Percentiles rank a stretch among this genome's conserved stretches.
Evolutionary conservation across 2,888 invertebrate genomes (phyloP).

Genomic region (Acrocera orbiculus): DNA sequence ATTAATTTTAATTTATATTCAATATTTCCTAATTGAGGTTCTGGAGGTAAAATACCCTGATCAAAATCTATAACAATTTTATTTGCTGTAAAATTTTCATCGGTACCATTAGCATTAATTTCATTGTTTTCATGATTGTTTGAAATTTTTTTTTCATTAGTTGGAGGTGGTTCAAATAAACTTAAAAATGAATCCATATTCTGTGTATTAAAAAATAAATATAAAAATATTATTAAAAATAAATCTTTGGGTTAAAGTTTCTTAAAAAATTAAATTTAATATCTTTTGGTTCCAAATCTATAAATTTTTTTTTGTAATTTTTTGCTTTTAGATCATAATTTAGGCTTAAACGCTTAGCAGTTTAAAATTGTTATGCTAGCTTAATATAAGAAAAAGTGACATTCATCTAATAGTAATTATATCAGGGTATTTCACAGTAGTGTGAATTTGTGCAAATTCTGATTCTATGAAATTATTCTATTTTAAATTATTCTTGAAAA

Average conservation of each 20-base stretch:
- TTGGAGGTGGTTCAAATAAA: conserved; percentile 52
- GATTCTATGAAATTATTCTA: no score
- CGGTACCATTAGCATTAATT: conserved; percentile 14
- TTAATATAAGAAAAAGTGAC: no score
- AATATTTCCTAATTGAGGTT: conserved; percentile 85
- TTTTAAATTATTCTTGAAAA: no score
- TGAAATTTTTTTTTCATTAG: conserved; percentile 19
- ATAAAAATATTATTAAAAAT: not conserved
- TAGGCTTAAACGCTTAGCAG: no score
- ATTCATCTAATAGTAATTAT: no score
- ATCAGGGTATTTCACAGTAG: no score
- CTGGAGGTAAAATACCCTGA: conserved; percentile 64
- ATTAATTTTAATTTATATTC: conserved; percentile 93
- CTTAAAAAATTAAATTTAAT: not conserved
- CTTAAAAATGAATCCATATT: conserved; percentile 68
- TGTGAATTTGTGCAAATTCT: no score
- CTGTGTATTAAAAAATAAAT: no score
- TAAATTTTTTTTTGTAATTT: no score
- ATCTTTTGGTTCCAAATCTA: no score
- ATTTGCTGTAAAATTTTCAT: conserved; percentile 17
- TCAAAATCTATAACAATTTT: conserved; percentile 34
- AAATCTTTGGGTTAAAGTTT: not conserved
- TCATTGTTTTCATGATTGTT: conserved; percentile 13
- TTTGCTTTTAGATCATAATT: no score
- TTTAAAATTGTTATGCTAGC: no score